Evolutionary conservation across 2,797 vertebrate genomes (phyloP).

Genomic region (Acanthiza pusilla): DNA sequence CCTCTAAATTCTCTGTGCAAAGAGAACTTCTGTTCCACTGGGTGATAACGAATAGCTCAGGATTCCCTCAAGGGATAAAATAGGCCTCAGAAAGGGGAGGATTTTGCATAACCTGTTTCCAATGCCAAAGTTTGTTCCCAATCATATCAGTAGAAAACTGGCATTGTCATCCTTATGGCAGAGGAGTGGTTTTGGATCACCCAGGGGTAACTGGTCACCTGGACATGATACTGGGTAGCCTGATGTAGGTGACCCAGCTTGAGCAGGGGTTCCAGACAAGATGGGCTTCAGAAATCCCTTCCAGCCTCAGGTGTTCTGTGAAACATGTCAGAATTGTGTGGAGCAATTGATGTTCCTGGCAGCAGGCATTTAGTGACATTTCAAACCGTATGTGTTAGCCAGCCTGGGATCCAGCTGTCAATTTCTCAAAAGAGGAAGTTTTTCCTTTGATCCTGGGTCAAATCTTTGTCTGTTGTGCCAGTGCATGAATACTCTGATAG

Average conservation of each 20-base stretch:
- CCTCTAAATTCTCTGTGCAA: neutral
- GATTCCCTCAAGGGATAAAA: neutral
- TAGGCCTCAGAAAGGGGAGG: fast-evolving
- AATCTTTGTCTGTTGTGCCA: neutral
- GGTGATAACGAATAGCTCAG: neutral
- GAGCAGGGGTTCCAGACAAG: fast-evolving
- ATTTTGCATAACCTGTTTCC: neutral
- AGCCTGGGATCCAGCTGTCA: neutral
- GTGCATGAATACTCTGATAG: neutral
- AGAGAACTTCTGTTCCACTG: neutral
- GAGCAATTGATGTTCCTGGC: neutral
- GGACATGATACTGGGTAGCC: neutral
- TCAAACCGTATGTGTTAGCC: neutral
- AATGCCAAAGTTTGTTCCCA: neutral
- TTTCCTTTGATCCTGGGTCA: neutral
- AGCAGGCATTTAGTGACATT: neutral
- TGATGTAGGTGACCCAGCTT: neutral
- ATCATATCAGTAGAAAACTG: neutral
- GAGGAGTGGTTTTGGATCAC: neutral
- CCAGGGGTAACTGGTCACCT: neutral
- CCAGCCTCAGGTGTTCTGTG: neutral
- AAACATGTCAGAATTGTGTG: neutral
- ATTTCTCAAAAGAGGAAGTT: neutral
- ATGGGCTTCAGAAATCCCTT: neutral
- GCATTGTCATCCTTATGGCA: neutral